Conservation (phyloP, 2,797 vertebrate species). For the Tragelaphus oryx region DNA sequence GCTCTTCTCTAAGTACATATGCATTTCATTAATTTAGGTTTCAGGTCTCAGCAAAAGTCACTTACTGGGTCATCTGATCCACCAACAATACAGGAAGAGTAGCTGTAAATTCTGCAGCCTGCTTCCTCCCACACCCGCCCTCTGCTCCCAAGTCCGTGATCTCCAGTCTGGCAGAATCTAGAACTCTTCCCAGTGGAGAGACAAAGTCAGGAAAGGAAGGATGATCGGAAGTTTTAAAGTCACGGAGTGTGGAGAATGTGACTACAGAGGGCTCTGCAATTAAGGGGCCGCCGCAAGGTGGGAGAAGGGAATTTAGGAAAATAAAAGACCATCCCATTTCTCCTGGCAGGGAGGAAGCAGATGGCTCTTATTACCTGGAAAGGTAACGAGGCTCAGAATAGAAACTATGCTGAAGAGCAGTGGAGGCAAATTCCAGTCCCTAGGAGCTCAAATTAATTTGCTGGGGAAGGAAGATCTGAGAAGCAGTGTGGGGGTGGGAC, state of each 20-base stretch:
- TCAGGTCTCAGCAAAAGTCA: not conserved
- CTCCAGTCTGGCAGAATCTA: not conserved
- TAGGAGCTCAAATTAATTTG: not conserved
- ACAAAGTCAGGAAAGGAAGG: not conserved
- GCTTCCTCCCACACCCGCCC: not conserved
- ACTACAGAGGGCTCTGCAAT: not conserved
- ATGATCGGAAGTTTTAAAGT: not conserved
- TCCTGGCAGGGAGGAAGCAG: conserved; percentile 9
- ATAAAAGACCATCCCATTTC: not conserved
- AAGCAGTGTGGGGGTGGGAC: rapidly evolving
- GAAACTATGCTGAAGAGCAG: not conserved
- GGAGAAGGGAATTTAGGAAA: not conserved
- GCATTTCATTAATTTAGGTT: not conserved
- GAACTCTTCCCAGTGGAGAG: conserved; percentile 10
- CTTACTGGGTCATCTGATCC: not conserved
- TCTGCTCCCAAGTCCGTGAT: not conserved
- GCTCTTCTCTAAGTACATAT: not conserved
- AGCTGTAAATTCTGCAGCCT: rapidly evolving
- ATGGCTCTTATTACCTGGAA: conserved; percentile 48
- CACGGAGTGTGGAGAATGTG: not conserved
- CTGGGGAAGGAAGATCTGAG: not conserved
- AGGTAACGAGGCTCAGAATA: conserved; percentile 4
- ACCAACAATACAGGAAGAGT: not conserved
- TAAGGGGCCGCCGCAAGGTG: not conserved
- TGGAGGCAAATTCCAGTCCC: not conserved